Base-by-base conservation (phyloP, 1,140 invertebrate species). In the Drosophila ercepeae region DNA sequence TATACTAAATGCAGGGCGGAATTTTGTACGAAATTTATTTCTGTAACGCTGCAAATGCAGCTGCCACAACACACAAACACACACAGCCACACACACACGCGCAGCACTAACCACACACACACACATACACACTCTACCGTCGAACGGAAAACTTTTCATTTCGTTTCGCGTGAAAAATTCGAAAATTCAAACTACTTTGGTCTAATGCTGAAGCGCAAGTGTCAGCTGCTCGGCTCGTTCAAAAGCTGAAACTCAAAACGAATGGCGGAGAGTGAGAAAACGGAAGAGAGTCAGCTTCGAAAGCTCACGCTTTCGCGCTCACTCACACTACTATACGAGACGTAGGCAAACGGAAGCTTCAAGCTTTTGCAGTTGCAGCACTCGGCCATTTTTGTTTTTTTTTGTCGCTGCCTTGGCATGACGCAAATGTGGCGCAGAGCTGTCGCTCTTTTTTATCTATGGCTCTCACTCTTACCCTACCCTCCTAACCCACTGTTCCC, bases 201-300 rank as follows among this genome's bases (percentile, higher is more conserved):
- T 83, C 82, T 86, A 89, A 89, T 54, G 82, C 69, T 89, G 78
- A 89, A 86, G 78, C 82, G 64, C 83, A 89, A 86, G 69, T 86
- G 82, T 89, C 83, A 88, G 83, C 83, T 86, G 82, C 82, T 84
- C 68, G 74, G 39, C 14, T 54, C 72, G 65, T 78, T 72, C 54
- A 58, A 75, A 79, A 69, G 49, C 67, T 42, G 68, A 34, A 7
- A 52, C 58, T 34, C 39, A 42, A 52, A 14, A 52, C 50, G 13
- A 16, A 39, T 11, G 27, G 19, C 16, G 25, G 49, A 7, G 27
- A 18, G 46, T 36, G 42, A 4, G 49, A 19, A 46, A 8, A n/a
- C 7, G 3, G 3, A 0, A 3, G 32, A 34, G 32, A 39, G n/a
- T 3, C 13, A 6, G 36, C 36, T 36, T 23, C n/a, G 27, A 14